Base-by-base conservation (phyloP, 2,797 vertebrate species). In the Menidia menidia region DNA sequence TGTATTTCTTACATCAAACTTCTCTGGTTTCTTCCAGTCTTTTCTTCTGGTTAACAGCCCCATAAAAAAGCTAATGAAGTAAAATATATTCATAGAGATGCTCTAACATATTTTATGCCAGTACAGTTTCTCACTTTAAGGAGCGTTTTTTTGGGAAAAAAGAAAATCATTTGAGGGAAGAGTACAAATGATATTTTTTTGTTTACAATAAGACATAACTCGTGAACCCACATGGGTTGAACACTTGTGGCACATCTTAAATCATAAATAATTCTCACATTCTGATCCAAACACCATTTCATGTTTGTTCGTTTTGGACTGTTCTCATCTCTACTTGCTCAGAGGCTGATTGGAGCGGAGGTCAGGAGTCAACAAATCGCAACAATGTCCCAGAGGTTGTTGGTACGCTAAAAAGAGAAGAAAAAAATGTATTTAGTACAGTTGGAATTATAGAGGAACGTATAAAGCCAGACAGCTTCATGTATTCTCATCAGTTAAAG, bases 311-410 rank as follows among this genome's bases (percentile, higher is more conserved):
- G 60, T 18, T 13, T 52, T 15, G 5, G 9, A 16, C 6, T 14
- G 35, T 60, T 73, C 1, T 58, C 1, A 18, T 72, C 39, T 64
- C 57, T 52, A 13, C 31, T 56, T 15, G 6, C 16, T 45, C 44
- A 6, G 16, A 3, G 15, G 12, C 42, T 7, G 1, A 55, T 30
- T 13, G 15, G 4, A 18, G 18, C 15, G 6, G 33, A 25, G 25
- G 47, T 90, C 87, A 89, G 45, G 82, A 87, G 52, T 94, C 94
- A 43, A 91, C 83, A 78, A 81, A 90, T 64, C 94, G 79, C 35
- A 95, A 75, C 64, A 95, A 41, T 3, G 83, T 90, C 33, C 95
- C 94, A 4, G 94, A 92, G 12, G 94, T 93, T 18, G 94, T 91
- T 1, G 89, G 86, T 80, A 95, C 81, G 71, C 95, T 95, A 68